phyloP scores from a whole-genome alignment of 2,888 invertebrate species.

The Drosophila parthenogenetica region DNA sequence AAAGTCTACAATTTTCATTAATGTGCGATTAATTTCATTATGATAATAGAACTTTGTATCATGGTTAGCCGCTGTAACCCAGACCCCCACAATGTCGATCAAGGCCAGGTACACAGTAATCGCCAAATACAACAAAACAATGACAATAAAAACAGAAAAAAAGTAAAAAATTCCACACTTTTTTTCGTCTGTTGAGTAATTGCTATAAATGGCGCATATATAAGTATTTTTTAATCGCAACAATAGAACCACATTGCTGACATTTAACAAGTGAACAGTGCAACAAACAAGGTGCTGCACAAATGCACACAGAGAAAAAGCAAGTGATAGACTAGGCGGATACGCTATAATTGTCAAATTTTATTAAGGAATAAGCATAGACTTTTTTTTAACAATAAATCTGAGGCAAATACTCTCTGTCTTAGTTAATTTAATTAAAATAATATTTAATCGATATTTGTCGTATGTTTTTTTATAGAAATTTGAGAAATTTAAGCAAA shows the following conservation, averaged over 20 bases:
- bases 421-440: too few species aligned
- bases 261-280: slow-evolving; percentile 10
- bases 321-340: background rate
- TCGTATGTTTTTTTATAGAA: too few species aligned
- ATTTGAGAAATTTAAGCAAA: background rate
- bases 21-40: background rate
- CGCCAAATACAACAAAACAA: slow-evolving; percentile 11
- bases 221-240: slow-evolving; percentile 14
- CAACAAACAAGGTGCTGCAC: slow-evolving; percentile 6
- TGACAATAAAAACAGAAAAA: slow-evolving; percentile 11
- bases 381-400: too few species aligned
- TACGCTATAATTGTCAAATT: slow-evolving; percentile 2
- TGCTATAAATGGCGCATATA: slow-evolving; percentile 39
- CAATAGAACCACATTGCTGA: slow-evolving; percentile 28
- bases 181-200: slow-evolving; percentile 25
- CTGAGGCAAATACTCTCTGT: too few species aligned
- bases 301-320: background rate
- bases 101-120: slow-evolving; percentile 32
- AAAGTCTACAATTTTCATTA: background rate
- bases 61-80: slow-evolving; percentile 15
- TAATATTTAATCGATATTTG: too few species aligned
- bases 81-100: slow-evolving; percentile 43
- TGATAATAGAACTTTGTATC: background rate
- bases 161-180: slow-evolving; percentile 6
- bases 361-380: too few species aligned